These are phyloP conservation scores for Zenarchopterus dispar DNA, from an alignment of 2,797 vertebrate species.

Conservation along the genomic window DNA sequence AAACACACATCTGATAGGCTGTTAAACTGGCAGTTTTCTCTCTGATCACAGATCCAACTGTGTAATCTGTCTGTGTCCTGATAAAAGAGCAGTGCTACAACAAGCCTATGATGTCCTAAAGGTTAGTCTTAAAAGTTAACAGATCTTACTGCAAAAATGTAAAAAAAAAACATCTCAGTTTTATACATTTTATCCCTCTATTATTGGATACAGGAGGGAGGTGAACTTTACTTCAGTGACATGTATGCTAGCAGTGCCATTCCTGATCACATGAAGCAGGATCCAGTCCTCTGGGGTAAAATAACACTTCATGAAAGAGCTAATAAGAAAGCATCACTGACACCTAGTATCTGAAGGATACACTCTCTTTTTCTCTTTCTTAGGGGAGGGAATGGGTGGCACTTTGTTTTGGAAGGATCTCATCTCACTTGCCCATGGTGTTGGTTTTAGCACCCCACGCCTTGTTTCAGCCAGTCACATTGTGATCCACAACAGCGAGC, in stretches of 20 bases:
- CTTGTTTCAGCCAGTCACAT: conserved; percentile 76
- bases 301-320: not conserved
- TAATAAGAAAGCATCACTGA: not conserved
- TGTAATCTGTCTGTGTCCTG: conserved; percentile 82
- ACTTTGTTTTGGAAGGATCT: conserved; percentile 80
- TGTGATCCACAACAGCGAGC: conserved; percentile 68
- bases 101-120: conserved; percentile 77
- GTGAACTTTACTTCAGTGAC: conserved; percentile 84
- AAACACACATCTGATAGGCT: not conserved
- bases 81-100: conserved; percentile 78
- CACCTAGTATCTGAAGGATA: not conserved
- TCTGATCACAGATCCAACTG: conserved; percentile 33
- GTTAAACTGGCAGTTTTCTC: not conserved
- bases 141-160: not conserved
- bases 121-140: conserved; percentile 46
- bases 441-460: conserved; percentile 78
- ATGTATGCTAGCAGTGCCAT: conserved; percentile 79
- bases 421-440: conserved; percentile 69
- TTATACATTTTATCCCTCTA: not conserved
- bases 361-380: not conserved
- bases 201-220: conserved; percentile 72
- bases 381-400: conserved; percentile 83
- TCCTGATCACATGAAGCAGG: conserved; percentile 78
- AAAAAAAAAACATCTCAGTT: not conserved
- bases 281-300: conserved; percentile 81